These are phyloP conservation scores for Vultur gryphus DNA, from an alignment of 2,797 vertebrate species.

Conservation along the genomic window DNA sequence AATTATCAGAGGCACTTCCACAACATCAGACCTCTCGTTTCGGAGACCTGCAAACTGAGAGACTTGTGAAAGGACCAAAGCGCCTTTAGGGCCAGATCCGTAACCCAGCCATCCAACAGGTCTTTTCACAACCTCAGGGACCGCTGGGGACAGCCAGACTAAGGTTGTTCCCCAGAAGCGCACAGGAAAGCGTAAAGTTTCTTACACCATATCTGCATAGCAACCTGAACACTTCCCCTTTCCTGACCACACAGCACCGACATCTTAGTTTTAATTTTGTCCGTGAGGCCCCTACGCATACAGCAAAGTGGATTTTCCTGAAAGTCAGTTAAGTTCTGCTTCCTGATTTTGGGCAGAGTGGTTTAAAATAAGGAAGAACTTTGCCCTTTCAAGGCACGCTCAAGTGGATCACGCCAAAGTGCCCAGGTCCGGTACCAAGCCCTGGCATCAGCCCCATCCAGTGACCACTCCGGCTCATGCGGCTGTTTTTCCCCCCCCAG, in stretches of 20 bases:
- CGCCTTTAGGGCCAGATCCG: fast-evolving
- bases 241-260: neutral
- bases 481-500: no score
- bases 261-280: neutral
- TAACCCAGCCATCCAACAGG: fast-evolving
- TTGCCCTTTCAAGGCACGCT: neutral
- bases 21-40: neutral
- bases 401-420: fast-evolving
- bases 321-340: neutral
- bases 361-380: neutral
- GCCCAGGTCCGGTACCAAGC: neutral
- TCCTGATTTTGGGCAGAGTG: neutral
- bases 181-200: neutral
- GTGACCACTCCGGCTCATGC: fast-evolving
- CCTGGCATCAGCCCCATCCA: neutral
- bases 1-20: neutral
- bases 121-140: neutral
- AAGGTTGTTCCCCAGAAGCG: neutral
- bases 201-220: neutral
- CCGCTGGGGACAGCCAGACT: fast-evolving
- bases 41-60: neutral
- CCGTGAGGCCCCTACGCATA: fast-evolving
- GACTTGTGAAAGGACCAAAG: fast-evolving
- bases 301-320: neutral
- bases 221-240: neutral